Conservation (phyloP, 30 jellyfish, hydroid and myxozoan species). For the Hydractinia symbiolongicarpus region DNA sequence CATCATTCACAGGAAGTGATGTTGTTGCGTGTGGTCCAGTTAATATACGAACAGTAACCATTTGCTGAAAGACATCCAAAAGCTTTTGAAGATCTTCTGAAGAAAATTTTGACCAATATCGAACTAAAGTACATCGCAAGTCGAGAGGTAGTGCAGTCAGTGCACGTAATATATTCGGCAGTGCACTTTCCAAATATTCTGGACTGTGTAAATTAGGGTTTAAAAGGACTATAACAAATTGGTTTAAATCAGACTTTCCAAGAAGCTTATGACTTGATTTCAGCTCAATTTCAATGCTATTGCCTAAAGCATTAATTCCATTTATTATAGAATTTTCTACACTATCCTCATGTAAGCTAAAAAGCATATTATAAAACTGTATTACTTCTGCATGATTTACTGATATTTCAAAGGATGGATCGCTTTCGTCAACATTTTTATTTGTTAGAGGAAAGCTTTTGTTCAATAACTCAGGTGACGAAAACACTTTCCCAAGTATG, state of each 20-base stretch:
- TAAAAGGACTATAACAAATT: slow-evolving; percentile 51
- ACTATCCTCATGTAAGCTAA: slow-evolving; percentile 34
- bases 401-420: slow-evolving; percentile 17
- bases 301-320: slow-evolving; percentile 65
- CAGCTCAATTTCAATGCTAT: slow-evolving; percentile 47
- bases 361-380: slow-evolving; percentile 29
- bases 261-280: slow-evolving; percentile 14
- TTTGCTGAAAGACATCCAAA: slow-evolving; percentile 51
- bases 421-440: not conserved
- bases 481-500: slow-evolving; percentile 43
- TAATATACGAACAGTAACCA: slow-evolving; percentile 47
- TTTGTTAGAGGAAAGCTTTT: slow-evolving; percentile 37
- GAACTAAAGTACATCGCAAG: slow-evolving; percentile 37
- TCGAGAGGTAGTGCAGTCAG: slow-evolving; percentile 26
- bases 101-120: slow-evolving; percentile 43
- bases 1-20: slow-evolving; percentile 55
- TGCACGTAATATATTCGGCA: slow-evolving; percentile 68
- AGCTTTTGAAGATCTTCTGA: slow-evolving; percentile 31
- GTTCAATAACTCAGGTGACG: slow-evolving; percentile 60
- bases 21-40: slow-evolving; percentile 40
- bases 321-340: slow-evolving; percentile 68
- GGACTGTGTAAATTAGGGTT: slow-evolving; percentile 65
- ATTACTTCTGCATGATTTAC: slow-evolving; percentile 40
- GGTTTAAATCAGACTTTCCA: slow-evolving; percentile 36
- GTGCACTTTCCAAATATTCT: slow-evolving; percentile 51